phyloP scores from a whole-genome alignment of 2,113 vertebrate genomes.

The Austrofundulus limnaeus region DNA sequence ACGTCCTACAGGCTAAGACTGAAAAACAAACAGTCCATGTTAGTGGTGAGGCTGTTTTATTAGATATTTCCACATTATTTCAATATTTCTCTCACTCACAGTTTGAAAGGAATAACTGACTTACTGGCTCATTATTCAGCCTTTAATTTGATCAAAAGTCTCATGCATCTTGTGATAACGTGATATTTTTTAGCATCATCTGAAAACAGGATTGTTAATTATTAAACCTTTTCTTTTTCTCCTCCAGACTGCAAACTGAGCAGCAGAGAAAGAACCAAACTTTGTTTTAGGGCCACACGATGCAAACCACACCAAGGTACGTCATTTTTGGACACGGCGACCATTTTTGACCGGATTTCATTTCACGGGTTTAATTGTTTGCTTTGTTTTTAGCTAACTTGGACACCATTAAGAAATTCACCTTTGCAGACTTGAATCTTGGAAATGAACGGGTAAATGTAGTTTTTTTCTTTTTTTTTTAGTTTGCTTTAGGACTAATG shows the following conservation, averaged over 20 bases:
- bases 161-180: not conserved
- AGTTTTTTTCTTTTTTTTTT: not conserved
- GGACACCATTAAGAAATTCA: constrained; percentile 79
- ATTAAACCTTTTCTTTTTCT: not conserved
- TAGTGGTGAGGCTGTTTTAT: too few relatives aligned
- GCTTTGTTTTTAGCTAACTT: constrained; percentile 64
- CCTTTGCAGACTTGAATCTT: constrained; percentile 92
- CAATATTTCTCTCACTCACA: too few relatives aligned
- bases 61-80: too few relatives aligned
- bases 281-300: constrained; percentile 89
- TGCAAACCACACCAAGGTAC: constrained; percentile 86
- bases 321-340: accelerated
- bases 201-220: not conserved
- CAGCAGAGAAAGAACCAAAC: constrained; percentile 90
- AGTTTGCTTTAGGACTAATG: not conserved
- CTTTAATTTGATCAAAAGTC: not conserved
- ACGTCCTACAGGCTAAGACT: too few relatives aligned
- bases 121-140: not conserved
- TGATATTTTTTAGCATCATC: not conserved
- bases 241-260: constrained; percentile 88
- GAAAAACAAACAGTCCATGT: too few relatives aligned
- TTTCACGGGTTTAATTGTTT: constrained; percentile 6
- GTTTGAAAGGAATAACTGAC: too few relatives aligned
- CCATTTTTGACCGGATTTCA: not conserved
- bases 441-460: constrained; percentile 90